Conservation (phyloP, 2,797 vertebrate species). For the Lagorchestes hirsutus region DNA sequence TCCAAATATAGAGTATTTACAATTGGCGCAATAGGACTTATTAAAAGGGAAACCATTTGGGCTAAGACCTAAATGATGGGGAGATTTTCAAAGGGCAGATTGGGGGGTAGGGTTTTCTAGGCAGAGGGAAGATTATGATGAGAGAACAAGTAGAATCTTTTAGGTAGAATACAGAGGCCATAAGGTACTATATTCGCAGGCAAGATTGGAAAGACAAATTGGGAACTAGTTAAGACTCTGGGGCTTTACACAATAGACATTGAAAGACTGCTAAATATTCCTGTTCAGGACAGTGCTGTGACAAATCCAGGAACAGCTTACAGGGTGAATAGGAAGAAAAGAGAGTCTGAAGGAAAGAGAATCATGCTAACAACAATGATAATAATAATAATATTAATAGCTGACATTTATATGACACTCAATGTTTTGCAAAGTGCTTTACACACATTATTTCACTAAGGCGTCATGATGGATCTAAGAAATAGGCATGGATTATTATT, state of each 20-base stretch:
- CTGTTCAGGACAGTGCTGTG: neutral
- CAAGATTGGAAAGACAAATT: neutral
- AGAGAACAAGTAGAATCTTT: neutral
- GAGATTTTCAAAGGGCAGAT: neutral
- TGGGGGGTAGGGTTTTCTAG: neutral
- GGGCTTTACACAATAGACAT: neutral
- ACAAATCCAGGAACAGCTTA: neutral
- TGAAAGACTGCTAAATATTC: neutral
- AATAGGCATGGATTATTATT: neutral
- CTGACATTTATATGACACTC: neutral
- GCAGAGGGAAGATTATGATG: neutral
- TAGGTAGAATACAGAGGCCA: neutral
- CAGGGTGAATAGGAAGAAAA: neutral
- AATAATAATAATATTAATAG: neutral
- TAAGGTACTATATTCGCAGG: neutral
- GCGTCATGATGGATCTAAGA: neutral
- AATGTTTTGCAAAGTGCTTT: neutral
- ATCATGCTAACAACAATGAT: neutral
- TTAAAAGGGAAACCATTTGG: neutral
- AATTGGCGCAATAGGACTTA: neutral
- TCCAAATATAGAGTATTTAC: neutral
- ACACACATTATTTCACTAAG: neutral
- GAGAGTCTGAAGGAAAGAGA: neutral
- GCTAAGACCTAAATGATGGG: neutral
- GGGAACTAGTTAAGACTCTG: neutral